Base-by-base conservation (phyloP, 2,797 vertebrate genomes). In the Cetoscarus ocellatus region DNA sequence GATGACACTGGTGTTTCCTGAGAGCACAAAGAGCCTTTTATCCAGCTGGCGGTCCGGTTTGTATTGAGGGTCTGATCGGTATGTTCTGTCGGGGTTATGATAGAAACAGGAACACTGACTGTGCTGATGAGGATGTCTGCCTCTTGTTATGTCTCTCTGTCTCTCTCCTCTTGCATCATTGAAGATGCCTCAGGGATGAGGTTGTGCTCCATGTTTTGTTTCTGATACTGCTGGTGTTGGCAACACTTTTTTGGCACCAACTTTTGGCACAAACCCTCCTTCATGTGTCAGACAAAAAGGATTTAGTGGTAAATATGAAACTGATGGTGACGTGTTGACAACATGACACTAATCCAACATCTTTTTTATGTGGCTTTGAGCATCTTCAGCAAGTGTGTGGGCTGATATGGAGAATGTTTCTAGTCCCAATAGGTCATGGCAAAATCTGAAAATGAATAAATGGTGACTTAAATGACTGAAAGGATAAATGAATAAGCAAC, bases 21-120 rank as follows among this genome's bases (percentile, higher is more conserved):
- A 38, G 45, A 49, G 68, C 54, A 90, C 84, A 88, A 88, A 85
- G 71, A 43, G 39, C 10, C 80, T 77, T 79, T 87, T 77, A 81
- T 86, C 70, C 18, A 8, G 52, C 58, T 15, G 75, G 71, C 80
- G 61, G 50, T 35, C 58, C 62, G 8, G 70, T 63, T 70, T 17
- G 36, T 13, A 11, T 14, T 67, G 64, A 77, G 66, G 79, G 57
- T 49, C 62, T 0, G 48, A 66, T 80, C 59, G 72, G 70, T 14
- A 13, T 60, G 54, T 48, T 67, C 13, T 58, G 42, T 4, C 40
- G 7, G 61, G 48, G 65, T 75, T 65, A 60, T 44, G 59, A 73
- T 78, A 61, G 69, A 59, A 71, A 47, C 52, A 27, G 43, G n/a
- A 48, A 17, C 51, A 45, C 18, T 60, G 55, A 14, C 34, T 48